phyloP scores from a whole-genome alignment of 2,888 invertebrate species.

The Chaitophorus viminalis region DNA sequence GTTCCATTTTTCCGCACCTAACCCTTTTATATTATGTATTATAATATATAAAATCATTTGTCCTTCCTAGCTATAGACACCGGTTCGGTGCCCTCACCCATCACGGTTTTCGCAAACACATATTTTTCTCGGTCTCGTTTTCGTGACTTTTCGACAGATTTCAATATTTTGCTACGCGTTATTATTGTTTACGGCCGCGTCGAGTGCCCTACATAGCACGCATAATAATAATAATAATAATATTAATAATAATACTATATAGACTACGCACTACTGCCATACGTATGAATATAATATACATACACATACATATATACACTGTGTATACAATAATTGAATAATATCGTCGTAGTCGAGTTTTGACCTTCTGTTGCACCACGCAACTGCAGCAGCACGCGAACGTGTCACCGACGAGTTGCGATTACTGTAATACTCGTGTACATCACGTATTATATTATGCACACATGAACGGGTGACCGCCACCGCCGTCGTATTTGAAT shows the following conservation, averaged over 20 bases:
- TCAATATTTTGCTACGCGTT: not conserved
- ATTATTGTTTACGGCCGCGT: not conserved
- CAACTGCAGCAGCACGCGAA: not conserved
- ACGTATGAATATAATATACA: too few relatives aligned
- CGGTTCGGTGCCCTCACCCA: not conserved
- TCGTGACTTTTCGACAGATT: not conserved
- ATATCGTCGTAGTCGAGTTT: not conserved
- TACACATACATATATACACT: too few relatives aligned
- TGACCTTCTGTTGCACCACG: slow-evolving; percentile 9
- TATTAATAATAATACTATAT: too few relatives aligned
- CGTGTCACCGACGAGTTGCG: not conserved
- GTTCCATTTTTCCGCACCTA: slow-evolving; percentile 33
- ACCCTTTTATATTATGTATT: slow-evolving; percentile 13
- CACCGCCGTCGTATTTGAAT: not conserved
- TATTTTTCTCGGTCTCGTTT: not conserved
- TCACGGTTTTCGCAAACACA: not conserved
- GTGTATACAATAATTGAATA: too few relatives aligned
- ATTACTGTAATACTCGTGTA: not conserved
- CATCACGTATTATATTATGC: not conserved
- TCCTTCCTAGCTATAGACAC: too few relatives aligned
- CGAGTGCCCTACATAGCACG: not conserved
- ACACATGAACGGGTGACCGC: not conserved
- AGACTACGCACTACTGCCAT: too few relatives aligned
- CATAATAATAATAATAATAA: too few relatives aligned
- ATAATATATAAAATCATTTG: too few relatives aligned